A percentile compares a stretch with the other conserved stretches of the same genome.
phyloP scores from a whole-genome alignment of 1,140 invertebrate species.

The Aculops lycopersici region DNA sequence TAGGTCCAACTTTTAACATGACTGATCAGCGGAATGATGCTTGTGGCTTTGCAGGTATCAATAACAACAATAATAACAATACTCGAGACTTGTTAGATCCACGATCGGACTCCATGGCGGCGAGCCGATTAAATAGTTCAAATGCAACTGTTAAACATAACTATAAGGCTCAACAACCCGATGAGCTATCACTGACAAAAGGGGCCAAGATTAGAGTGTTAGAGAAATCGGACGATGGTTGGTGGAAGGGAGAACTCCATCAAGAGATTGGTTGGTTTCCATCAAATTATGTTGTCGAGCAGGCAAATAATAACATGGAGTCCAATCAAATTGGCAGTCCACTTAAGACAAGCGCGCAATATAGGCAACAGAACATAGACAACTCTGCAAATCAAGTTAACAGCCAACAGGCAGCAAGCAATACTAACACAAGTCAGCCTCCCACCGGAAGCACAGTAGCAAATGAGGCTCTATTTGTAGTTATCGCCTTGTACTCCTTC shows the following conservation, averaged over 20 bases:
- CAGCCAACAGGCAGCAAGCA: no score
- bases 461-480: conserved; percentile 60
- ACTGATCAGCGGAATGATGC: no score
- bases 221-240: conserved; percentile 94
- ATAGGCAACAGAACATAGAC: no score
- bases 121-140: conserved; percentile 22
- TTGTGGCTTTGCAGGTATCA: neutral
- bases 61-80: conserved; percentile 4
- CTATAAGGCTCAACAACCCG: conserved; percentile 81
- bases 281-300: conserved; percentile 49
- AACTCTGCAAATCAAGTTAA: no score
- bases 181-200: conserved; percentile 61
- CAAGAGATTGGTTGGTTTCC: conserved; percentile 69
- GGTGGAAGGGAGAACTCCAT: conserved; percentile 81
- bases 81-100: neutral
- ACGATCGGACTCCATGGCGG: conserved; percentile 14
- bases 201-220: conserved; percentile 68
- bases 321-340: conserved; percentile 26
- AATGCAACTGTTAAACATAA: conserved; percentile 80
- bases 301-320: conserved; percentile 27
- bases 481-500: conserved; percentile 70
- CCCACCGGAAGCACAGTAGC: no score
- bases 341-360: conserved; percentile 47
- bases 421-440: no score
- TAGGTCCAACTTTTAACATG: neutral